These are phyloP conservation scores for Pimpla rufipes DNA, from an alignment of 2,888 invertebrate species.

Conservation along the genomic window DNA sequence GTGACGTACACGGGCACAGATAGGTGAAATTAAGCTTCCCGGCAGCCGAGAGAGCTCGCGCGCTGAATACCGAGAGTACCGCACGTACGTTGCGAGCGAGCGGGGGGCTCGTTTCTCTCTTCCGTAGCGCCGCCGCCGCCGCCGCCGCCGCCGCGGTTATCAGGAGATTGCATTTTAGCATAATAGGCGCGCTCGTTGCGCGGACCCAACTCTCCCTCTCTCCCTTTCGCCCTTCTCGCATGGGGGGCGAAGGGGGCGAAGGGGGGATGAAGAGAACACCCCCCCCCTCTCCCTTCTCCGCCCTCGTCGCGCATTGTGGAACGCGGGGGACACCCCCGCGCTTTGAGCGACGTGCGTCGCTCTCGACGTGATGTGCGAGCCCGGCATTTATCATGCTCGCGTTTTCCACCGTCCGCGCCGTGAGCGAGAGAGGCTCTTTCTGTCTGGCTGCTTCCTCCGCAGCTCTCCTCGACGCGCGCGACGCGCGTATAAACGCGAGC, in stretches of 20 bases:
- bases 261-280: too few relatives aligned
- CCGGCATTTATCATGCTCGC: conserved; percentile 78
- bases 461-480: conserved; percentile 9
- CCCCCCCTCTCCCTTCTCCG: neutral
- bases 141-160: conserved; percentile 74
- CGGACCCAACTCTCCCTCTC: conserved; percentile 65
- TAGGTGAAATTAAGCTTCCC: conserved; percentile 78
- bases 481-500: conserved; percentile 1
- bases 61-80: conserved; percentile 61
- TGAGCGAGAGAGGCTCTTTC: neutral
- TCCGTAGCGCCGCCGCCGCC: conserved; percentile 30
- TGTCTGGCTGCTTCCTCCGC: conserved; percentile 5
- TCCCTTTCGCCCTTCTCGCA: neutral
- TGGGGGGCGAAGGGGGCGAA: too few relatives aligned
- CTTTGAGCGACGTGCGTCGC: conserved; percentile 77
- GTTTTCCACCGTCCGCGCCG: conserved; percentile 61
- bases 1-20: conserved; percentile 57
- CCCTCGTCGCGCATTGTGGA: conserved; percentile 7
- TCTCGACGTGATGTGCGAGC: conserved; percentile 72
- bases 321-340: conserved; percentile 32
- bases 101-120: neutral
- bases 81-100: neutral
- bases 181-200: conserved; percentile 75
- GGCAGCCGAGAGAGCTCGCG: conserved; percentile 20
- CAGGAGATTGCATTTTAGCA: conserved; percentile 81